Evolutionary conservation across 2,113 vertebrate species (phyloP).

Genomic region (Podarcis raffonei): DNA sequence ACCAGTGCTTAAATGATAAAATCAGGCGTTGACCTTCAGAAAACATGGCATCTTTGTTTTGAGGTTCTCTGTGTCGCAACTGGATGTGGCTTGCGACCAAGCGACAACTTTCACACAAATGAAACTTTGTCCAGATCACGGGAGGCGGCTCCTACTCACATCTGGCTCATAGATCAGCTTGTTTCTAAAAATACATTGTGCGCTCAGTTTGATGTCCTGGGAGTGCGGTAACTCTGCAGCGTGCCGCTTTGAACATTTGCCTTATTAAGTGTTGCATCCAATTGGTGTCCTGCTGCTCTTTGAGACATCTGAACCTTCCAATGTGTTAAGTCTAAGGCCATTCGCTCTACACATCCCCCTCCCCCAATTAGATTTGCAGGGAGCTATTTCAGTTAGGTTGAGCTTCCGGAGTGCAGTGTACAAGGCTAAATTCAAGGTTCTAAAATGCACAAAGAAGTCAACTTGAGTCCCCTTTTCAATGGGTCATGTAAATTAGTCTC

Average conservation of each 20-base stretch:
- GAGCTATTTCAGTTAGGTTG: not conserved
- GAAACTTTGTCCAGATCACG: not conserved
- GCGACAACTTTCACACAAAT: not conserved
- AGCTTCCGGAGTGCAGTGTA: not conserved
- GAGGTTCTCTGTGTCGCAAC: not conserved
- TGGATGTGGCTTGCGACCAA: not conserved
- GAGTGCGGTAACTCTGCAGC: not conserved
- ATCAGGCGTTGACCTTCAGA: not conserved
- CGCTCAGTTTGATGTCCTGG: not conserved
- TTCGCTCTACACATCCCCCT: too few species aligned
- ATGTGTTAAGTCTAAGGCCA: not conserved
- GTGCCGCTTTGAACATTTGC: not conserved
- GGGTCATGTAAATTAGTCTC: not conserved
- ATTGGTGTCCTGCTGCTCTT: too few species aligned
- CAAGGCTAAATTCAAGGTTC: not conserved
- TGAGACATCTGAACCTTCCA: not conserved
- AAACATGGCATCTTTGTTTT: not conserved
- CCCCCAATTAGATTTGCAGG: too few species aligned
- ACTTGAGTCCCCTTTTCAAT: not conserved
- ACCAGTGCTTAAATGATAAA: constrained; percentile 37
- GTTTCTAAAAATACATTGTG: not conserved
- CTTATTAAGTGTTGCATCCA: not conserved
- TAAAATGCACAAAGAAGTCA: not conserved
- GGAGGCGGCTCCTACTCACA: not conserved
- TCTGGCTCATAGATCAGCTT: not conserved